These are phyloP conservation scores for Chrysemys picta DNA, from an alignment of 2,113 vertebrate species.

Conservation along the genomic window DNA sequence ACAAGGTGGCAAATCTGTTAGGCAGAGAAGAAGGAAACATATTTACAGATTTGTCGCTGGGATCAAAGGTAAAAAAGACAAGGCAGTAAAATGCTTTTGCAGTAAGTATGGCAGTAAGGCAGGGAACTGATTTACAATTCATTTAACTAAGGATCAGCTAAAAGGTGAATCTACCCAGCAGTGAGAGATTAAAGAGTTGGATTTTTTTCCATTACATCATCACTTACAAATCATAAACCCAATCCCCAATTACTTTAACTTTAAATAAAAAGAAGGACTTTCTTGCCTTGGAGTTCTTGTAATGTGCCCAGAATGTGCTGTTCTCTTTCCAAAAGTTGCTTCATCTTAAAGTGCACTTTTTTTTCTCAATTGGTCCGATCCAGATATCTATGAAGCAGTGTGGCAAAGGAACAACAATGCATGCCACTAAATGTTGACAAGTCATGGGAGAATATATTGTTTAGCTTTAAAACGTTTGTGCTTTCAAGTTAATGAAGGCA, in stretches of 20 bases:
- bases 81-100: too few relatives aligned
- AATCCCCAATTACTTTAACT: slow-evolving; percentile 66
- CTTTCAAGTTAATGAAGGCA: slow-evolving; percentile 33
- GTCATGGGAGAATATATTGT: slow-evolving; percentile 55
- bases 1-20: neutral
- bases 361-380: slow-evolving; percentile 4
- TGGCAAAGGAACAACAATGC: slow-evolving; percentile 51
- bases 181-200: neutral
- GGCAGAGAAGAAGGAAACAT: neutral
- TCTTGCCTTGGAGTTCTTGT: slow-evolving; percentile 51
- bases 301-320: slow-evolving; percentile 64
- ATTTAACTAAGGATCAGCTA: neutral
- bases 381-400: slow-evolving; percentile 1
- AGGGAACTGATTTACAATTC: too few relatives aligned
- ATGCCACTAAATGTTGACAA: slow-evolving; percentile 57
- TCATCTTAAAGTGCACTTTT: slow-evolving; percentile 53
- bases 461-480: slow-evolving; percentile 47
- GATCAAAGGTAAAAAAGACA: neutral
- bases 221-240: slow-evolving; percentile 40
- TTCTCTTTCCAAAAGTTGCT: slow-evolving; percentile 69
- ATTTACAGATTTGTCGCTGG: neutral
- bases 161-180: slow-evolving; percentile 32
- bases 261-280: slow-evolving; percentile 55
- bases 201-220: slow-evolving; percentile 56
- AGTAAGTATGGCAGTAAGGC: too few relatives aligned